Evolutionary conservation across 2,113 vertebrate genomes (phyloP), one percentile per base, ranked within the genome.

Genomic region (Sapayoa aenigma): DNA sequence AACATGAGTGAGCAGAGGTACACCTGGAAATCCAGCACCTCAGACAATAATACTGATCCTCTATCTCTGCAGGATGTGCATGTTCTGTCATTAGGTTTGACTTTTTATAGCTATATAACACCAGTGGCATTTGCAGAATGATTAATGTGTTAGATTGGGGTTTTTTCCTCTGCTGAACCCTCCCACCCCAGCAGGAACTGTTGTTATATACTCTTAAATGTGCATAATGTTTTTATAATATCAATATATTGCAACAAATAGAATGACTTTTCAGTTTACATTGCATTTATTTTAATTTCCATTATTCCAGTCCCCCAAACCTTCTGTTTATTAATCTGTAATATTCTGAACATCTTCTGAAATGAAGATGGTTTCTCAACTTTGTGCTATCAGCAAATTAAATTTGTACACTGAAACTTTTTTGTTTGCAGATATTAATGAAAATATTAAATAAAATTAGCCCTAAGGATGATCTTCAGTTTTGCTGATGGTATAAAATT

Each of bases 401-500:
- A 88, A 96, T 93, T 90, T 65, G 42, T 44, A 81, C 11, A 17
- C 9, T 74, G 28, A 58, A 84, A 87, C 47, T 90, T 95, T 75
- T 81, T 58, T 82, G 27, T 92, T 89, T 75, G 60, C 10, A 56
- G 62, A 82, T 94, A 93, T 91, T 92, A 97, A 91, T 81, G 84
- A 87, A 94, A 90, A 92, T 89, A 94, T 96, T 95, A 92, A 97
- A 94, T 95, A 81, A 95, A 81, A 74, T 89, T 75, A 68, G 68
- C 80, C 86, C 35, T 81, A 68, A 84, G 86, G 86, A 93, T 75
- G 80, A 87, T 84, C 65, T 81, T 41, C 52, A 87, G 6, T 91
- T 91, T 89, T 33, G 84, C 86, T 96, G 93, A 90, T 6, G 47
- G n/a, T 37, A 72, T 81, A 75, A 91, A 92, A 95, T 94, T 90